phyloP scores from a whole-genome alignment of 2,888 invertebrate species.

The Prosopocoilus inquinatus region DNA sequence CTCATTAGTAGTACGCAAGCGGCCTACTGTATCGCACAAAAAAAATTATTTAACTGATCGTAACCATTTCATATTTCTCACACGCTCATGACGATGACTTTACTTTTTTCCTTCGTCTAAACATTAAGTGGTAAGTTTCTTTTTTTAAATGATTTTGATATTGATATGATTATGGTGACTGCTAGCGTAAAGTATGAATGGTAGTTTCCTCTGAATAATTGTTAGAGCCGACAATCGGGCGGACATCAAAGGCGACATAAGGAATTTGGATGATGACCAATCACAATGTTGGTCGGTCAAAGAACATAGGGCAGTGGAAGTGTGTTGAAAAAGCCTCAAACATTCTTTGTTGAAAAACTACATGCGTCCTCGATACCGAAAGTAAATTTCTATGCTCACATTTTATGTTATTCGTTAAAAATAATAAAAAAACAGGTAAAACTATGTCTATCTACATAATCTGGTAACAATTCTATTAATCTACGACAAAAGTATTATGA shows the following conservation, averaged over 20 bases:
- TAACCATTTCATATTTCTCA: no score
- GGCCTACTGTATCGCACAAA: no score
- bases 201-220: no score
- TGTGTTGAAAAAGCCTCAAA: constrained; percentile 37
- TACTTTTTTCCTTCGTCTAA: no score
- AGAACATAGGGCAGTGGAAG: constrained; percentile 24
- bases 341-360: constrained; percentile 39
- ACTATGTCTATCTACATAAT: constrained; percentile 49
- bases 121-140: no score
- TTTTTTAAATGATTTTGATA: no score
- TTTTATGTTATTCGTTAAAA: constrained; percentile 20
- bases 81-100: no score
- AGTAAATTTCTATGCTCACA: constrained; percentile 1
- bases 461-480: constrained; percentile 35
- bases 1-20: no score
- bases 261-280: constrained; percentile 53
- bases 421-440: constrained; percentile 50
- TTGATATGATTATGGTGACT: no score
- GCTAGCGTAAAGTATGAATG: no score
- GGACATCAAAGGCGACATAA: constrained; percentile 41
- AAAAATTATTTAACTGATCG: no score
- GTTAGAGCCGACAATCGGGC: constrained; percentile 18
- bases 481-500: constrained; percentile 50
- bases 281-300: constrained; percentile 37
- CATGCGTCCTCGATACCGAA: constrained; percentile 31